Evolutionary conservation across 1,140 invertebrate genomes (phyloP), one percentile per base, ranked within the genome.

Genomic region (Drosophila aff.): DNA sequence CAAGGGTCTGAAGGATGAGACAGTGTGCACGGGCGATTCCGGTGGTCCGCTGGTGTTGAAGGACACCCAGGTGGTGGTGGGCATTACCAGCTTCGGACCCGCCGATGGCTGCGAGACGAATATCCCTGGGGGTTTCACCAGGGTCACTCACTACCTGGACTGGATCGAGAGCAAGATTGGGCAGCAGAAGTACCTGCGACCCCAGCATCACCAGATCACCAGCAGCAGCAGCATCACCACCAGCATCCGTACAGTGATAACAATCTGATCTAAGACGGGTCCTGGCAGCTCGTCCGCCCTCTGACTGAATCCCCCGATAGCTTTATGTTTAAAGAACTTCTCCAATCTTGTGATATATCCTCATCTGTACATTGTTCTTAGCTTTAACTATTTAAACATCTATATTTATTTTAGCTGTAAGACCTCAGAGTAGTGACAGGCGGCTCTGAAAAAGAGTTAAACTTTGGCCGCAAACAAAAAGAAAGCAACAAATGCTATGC

Each of bases 161-260:
- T 92, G 92, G 92, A 92, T 92, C 28, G 83, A 91, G 47, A 78
- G 67, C 36, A 92, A 92, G 57, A 92, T 90, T 41, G 92, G 90
- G 8, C 60, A 75, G 7, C 49, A 31, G 41, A 59, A 74, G 15
- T 41, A 60, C 23, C 31, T 38, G 41, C 44, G 43, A 23, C 59
- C 31, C 4, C 71, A 62, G 9, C 69, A 61, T 1, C 64, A 68
- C 0, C 81, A 83, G 2, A 26, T 26, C 26, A 26, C 67, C 55
- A 53, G 10, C 63, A 81, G 2, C 80, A 62, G 0, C 71, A 76
- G 8, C 41, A 41, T 13, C 59, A 74, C 6, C 55, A 55, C 15
- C 64, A 81, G 2, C 72, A 73, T 50, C 52, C 41, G 1, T 76
- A 90, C 58, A 80, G 86, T 58, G 86, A 85, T 76, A 83, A 90